Evolutionary conservation across 2,797 vertebrate species (phyloP), one percentile per base, ranked within the genome.

Genomic region (Lacerta bilineata): DNA sequence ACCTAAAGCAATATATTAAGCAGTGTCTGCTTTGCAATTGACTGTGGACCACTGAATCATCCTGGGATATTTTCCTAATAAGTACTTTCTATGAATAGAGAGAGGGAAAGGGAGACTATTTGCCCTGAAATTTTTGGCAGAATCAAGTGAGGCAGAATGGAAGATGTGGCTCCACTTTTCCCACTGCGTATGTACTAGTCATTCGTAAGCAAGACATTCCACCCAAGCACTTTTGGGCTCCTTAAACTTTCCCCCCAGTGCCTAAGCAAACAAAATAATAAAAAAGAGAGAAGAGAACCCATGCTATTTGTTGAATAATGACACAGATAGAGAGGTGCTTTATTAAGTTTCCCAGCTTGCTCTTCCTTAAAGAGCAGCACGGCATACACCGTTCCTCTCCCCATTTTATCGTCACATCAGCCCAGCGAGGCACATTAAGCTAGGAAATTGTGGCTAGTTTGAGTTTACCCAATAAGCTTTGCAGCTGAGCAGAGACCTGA

Each of bases 41-140:
- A 85, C 86, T 93, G 90, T 93, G 92, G 94, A 72, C 84, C 88
- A 61, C 90, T 95, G 95, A 96, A 95, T 95, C 94, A 94, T 90
- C 92, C 90, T 88, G 92, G 71, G 82, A 43, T 94, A 86, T 95
- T 95, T 96, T 90, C 90, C 91, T 93, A 95, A 95, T 94, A 93
- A 90, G 87, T 95, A 86, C 92, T 87, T 92, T 93, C 91, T 95
- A 87, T 95, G 93, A 95, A 91, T 91, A 93, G 91, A 91, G 91
- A 93, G 94, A 90, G 89, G 72, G 50, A 23, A 17, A n/a, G 20
- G 27, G 69, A 86, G 82, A 78, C 87, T 94, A 61, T 90, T 94
- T 93, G 87, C 91, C 88, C 85, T 81, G 90, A 84, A 93, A 90
- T 80, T 74, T 27, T 94, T 91, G 92, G 93, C 91, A 88, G 86